Evolutionary conservation across 2,888 invertebrate species (phyloP).

Genomic region (Morinoia aosen): DNA sequence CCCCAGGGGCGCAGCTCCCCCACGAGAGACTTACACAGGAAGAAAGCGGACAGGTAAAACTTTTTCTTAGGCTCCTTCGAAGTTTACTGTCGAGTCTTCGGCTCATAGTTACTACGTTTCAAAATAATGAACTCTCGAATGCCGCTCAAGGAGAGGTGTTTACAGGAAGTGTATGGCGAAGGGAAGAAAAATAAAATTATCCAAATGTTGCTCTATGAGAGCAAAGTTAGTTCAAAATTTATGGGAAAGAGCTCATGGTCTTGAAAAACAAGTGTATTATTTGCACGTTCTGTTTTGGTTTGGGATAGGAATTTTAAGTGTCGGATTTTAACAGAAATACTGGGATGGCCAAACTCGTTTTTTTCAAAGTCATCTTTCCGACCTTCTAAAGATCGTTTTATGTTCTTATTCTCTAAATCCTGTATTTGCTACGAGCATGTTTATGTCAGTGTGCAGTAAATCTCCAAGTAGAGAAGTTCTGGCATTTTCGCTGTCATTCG

Average conservation of each 20-base stretch:
- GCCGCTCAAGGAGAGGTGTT: not conserved
- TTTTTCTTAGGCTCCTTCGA: slow-evolving; percentile 75
- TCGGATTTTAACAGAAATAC: too few species aligned
- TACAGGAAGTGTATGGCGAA: not conserved
- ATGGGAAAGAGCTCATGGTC: not conserved
- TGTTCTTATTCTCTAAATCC: too few species aligned
- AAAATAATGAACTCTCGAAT: not conserved
- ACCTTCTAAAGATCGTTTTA: too few species aligned
- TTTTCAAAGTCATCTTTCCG: too few species aligned
- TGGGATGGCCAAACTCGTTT: too few species aligned
- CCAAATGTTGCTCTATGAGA: not conserved
- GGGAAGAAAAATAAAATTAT: not conserved
- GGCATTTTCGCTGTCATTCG: too few species aligned
- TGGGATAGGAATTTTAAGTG: too few species aligned
- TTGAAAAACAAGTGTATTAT: too few species aligned
- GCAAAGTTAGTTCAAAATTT: not conserved
- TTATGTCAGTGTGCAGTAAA: too few species aligned
- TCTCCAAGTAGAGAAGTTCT: too few species aligned
- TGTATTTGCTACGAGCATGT: too few species aligned
- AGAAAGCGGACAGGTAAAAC: slow-evolving; percentile 83
- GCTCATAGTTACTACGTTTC: slow-evolving; percentile 74
- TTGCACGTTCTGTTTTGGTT: too few species aligned
- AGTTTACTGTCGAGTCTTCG: slow-evolving; percentile 80
- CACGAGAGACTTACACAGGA: slow-evolving; percentile 64
- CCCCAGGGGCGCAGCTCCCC: slow-evolving; percentile 62